These are phyloP conservation scores for Aphis craccivora DNA, from an alignment of 1,140 invertebrate species.

Conservation along the genomic window DNA sequence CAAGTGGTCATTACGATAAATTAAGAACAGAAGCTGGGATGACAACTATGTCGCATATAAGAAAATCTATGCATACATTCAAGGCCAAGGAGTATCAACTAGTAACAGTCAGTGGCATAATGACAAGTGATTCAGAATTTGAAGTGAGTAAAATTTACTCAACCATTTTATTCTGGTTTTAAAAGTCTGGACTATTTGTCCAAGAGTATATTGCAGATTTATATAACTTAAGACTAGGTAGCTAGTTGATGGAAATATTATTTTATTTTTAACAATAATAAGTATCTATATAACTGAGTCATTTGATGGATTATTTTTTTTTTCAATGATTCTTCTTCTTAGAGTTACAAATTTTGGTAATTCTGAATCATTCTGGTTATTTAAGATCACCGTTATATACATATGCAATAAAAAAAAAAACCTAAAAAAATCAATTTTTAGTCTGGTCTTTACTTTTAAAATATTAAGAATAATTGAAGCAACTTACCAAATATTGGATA, in stretches of 20 bases:
- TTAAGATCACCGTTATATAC: not conserved
- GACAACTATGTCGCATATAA: constrained; percentile 74
- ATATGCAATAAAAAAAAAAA: not conserved
- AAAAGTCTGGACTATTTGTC: not conserved
- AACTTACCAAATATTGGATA: not conserved
- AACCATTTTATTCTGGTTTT: not conserved
- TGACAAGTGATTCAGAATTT: constrained; percentile 78
- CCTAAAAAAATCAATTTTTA: not conserved
- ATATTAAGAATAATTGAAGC: not conserved
- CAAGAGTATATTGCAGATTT: not conserved
- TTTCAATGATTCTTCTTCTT: not conserved
- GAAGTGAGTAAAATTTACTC: constrained; percentile 67
- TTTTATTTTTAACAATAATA: not conserved
- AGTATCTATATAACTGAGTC: no score
- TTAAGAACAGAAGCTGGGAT: constrained; percentile 68
- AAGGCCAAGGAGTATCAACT: constrained; percentile 88
- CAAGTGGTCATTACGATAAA: constrained; percentile 81
- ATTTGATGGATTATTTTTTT: no score
- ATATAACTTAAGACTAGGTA: not conserved
- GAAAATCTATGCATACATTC: constrained; percentile 77
- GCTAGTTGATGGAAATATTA: not conserved
- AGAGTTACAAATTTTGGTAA: no score
- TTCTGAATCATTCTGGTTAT: not conserved
- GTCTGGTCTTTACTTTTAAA: not conserved
- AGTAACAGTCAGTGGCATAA: constrained; percentile 78